Conservation (phyloP, 2,113 vertebrate genomes). For the Chlorodrepanis virens region DNA sequence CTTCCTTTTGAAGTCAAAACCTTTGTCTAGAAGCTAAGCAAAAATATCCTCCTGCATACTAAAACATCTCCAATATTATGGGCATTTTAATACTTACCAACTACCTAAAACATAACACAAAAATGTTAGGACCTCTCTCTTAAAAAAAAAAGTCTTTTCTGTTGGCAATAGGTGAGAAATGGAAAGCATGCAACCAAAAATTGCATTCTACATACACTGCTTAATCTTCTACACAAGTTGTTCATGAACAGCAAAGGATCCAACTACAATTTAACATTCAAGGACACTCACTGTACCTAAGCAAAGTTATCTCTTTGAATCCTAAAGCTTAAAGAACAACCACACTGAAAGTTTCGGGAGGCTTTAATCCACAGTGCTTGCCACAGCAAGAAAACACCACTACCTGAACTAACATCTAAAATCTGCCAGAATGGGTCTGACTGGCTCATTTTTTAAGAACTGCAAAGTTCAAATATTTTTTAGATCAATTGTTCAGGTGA, state of each 20-base stretch:
- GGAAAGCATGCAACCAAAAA: not conserved
- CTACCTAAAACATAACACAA: not conserved
- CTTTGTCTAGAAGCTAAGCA: not conserved
- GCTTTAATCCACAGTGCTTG: not conserved
- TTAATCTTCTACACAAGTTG: not conserved
- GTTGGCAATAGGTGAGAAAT: not conserved
- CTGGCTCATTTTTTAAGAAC: not conserved
- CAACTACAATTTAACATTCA: not conserved
- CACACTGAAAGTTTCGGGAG: not conserved
- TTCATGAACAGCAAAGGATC: not conserved
- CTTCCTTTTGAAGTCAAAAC: not conserved
- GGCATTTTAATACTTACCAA: not conserved
- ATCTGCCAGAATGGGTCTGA: not conserved
- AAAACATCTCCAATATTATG: not conserved
- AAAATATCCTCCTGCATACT: not conserved
- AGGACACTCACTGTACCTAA: not conserved
- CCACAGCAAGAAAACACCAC: not conserved
- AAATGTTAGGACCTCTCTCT: not conserved
- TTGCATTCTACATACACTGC: too few species aligned
- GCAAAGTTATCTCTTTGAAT: not conserved
- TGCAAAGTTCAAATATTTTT: not conserved
- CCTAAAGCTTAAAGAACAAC: not conserved
- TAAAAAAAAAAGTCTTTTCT: not conserved
- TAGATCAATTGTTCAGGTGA: not conserved
- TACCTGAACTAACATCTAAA: not conserved